Evolutionary conservation across 2,888 invertebrate genomes (phyloP).

Genomic region (Gnatocerus cornutus): DNA sequence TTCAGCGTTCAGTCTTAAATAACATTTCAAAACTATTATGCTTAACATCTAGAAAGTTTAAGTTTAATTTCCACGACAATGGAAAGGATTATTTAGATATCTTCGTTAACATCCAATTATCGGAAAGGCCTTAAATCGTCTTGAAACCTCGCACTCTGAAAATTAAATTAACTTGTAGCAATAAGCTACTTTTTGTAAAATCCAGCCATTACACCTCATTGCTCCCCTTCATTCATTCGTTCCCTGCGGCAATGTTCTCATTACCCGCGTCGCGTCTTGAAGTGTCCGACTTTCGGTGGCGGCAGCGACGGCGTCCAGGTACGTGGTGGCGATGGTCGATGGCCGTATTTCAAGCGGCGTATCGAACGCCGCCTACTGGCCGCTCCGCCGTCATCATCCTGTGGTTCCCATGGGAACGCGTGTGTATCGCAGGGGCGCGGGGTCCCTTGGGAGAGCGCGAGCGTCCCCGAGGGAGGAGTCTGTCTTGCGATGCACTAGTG

Average conservation of each 20-base stretch:
- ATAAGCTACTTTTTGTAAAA: too few species aligned
- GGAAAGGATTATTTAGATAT: too few species aligned
- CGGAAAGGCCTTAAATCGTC: too few species aligned
- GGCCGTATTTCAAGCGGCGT: slow-evolving; percentile 67
- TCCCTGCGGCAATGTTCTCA: not conserved
- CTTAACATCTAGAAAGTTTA: too few species aligned
- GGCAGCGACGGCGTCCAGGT: slow-evolving; percentile 27
- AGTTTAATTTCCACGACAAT: too few species aligned
- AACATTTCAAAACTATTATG: too few species aligned
- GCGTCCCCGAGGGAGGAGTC: slow-evolving; percentile 71
- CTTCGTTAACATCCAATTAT: too few species aligned
- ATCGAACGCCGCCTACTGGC: slow-evolving; percentile 68
- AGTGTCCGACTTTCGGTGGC: not conserved
- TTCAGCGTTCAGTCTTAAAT: too few species aligned
- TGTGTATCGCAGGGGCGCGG: slow-evolving; percentile 67
- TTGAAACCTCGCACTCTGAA: too few species aligned
- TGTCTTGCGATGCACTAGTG: slow-evolving; percentile 68
- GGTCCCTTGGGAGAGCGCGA: slow-evolving; percentile 68
- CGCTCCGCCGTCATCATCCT: slow-evolving; percentile 68
- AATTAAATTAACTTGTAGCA: too few species aligned
- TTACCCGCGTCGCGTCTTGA: slow-evolving; percentile 8
- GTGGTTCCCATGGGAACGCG: slow-evolving; percentile 76
- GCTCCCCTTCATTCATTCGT: not conserved
- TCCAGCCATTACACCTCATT: not conserved
- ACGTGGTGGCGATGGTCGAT: slow-evolving; percentile 64